Percentiles rank a stretch among this genome's conserved stretches.
Conservation (phyloP, 2,113 vertebrate species). For the Petrocephalus microphthalmus region DNA sequence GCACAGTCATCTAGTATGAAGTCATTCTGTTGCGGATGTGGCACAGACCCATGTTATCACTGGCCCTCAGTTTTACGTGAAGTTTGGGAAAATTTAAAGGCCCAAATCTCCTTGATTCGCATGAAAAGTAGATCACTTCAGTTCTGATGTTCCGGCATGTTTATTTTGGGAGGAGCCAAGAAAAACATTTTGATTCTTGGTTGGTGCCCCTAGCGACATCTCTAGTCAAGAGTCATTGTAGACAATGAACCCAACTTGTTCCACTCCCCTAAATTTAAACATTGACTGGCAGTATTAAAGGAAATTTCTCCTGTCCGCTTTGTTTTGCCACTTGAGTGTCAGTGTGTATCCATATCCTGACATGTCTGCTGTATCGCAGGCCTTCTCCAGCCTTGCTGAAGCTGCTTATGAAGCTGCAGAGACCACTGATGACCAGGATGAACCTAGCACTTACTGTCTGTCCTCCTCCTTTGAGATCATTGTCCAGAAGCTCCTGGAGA, state of each 20-base stretch:
- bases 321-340: neutral
- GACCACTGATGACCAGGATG: conserved; percentile 89
- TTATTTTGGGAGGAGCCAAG: too few relatives aligned
- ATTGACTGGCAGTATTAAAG: neutral
- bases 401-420: conserved; percentile 96
- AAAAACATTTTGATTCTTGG: neutral
- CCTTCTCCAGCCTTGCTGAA: conserved; percentile 92
- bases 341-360: neutral
- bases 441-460: conserved; percentile 90
- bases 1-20: neutral
- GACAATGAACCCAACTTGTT: neutral
- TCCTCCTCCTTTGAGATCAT: conserved; percentile 97
- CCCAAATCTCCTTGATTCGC: neutral
- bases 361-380: conserved; percentile 57
- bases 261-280: too few relatives aligned
- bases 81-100: neutral
- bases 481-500: conserved; percentile 95
- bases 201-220: neutral
- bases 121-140: neutral
- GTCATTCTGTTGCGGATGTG: neutral
- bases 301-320: neutral
- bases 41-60: neutral
- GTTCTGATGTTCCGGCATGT: neutral
- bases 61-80: neutral
- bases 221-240: neutral